These are phyloP conservation scores for Siniperca knerii DNA, from an alignment of 2,113 vertebrate genomes.

Conservation along the genomic window DNA sequence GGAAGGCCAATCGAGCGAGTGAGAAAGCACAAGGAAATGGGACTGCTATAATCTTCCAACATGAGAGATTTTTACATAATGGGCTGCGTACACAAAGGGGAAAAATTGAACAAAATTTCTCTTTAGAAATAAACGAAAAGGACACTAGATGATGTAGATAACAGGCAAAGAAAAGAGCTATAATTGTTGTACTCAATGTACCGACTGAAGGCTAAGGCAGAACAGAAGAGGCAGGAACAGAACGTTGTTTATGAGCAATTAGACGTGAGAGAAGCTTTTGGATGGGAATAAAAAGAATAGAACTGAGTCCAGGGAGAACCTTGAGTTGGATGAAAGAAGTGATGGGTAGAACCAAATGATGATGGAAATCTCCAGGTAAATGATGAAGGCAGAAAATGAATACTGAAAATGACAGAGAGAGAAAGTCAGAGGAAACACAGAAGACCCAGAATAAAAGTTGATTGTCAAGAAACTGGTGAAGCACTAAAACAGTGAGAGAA, in stretches of 20 bases:
- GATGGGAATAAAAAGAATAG: background rate
- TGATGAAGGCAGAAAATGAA: slow-evolving; percentile 24
- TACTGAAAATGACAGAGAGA: slow-evolving; percentile 25
- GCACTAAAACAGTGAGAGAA: background rate
- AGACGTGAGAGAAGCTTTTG: background rate
- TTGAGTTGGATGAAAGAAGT: slow-evolving; percentile 51
- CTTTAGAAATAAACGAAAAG: slow-evolving; percentile 28
- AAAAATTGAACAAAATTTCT: slow-evolving; percentile 18
- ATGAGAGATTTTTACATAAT: slow-evolving; percentile 14
- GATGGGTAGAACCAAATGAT: slow-evolving; percentile 32
- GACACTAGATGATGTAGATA: slow-evolving; percentile 6
- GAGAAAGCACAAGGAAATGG: background rate
- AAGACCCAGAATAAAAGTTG: background rate
- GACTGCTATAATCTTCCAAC: background rate
- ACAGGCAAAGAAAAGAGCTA: background rate
- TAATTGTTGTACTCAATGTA: slow-evolving; percentile 28
- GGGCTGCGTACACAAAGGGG: slow-evolving; percentile 16
- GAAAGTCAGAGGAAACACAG: background rate
- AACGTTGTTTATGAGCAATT: background rate
- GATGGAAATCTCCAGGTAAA: slow-evolving; percentile 34
- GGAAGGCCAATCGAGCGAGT: background rate
- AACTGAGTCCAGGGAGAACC: slow-evolving; percentile 40
- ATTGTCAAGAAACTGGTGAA: background rate
- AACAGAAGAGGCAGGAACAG: slow-evolving; percentile 13
- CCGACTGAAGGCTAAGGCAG: background rate